Percentiles rank a stretch among this genome's conserved stretches.
phyloP scores from a whole-genome alignment of 2,797 vertebrate genomes.

The Enteromius treurensis region DNA sequence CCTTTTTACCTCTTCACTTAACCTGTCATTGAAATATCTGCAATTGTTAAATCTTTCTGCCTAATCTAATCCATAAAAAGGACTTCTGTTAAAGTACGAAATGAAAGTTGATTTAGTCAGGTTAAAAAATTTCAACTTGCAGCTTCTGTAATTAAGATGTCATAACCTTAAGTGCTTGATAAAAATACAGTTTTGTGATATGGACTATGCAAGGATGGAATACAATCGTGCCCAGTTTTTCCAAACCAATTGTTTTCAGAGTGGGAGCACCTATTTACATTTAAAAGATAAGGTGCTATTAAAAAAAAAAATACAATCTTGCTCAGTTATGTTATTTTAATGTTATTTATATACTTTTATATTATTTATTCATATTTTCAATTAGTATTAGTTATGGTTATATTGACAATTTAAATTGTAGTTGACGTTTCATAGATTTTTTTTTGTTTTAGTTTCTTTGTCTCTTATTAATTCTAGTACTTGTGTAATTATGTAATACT shows the following conservation, averaged over 20 bases:
- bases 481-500: no score
- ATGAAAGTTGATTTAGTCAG: not conserved
- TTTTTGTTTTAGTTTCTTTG: not conserved
- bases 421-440: not conserved
- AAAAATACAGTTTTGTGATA: not conserved
- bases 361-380: not conserved
- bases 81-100: not conserved
- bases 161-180: not conserved
- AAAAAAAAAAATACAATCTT: not conserved
- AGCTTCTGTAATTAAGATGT: not conserved
- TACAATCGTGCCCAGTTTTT: not conserved
- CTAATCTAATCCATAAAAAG: not conserved
- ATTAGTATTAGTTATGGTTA: not conserved
- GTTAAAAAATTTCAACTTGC: not conserved
- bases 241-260: not conserved
- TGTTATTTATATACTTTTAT: not conserved
- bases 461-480: not conserved
- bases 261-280: not conserved
- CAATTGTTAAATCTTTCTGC: not conserved
- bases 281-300: not conserved
- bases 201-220: not conserved
- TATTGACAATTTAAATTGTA: not conserved
- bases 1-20: no score
- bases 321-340: not conserved
- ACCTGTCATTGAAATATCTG: not conserved